Evolutionary conservation across 1,140 invertebrate species (phyloP).

Genomic region (Scaptomyza graminum): DNA sequence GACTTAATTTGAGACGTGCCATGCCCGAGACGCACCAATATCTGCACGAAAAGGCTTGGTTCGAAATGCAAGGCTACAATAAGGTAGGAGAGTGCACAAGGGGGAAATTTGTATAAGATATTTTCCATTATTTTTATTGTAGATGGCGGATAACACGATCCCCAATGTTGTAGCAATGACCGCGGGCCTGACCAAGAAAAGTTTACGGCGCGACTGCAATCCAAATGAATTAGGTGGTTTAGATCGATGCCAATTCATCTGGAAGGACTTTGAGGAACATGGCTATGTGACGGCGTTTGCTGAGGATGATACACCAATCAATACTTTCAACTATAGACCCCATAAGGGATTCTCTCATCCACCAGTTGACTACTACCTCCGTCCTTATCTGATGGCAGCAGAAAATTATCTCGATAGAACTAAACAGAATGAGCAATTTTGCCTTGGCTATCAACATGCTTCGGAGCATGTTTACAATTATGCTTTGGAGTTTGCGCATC

Average conservation of each 20-base stretch:
- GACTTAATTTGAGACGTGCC: conserved; percentile 89
- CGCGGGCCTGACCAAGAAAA: conserved; percentile 86
- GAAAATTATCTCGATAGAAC: conserved; percentile 84
- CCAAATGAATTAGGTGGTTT: conserved; percentile 84
- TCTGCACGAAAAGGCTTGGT: conserved; percentile 85
- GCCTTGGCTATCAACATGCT: conserved; percentile 85
- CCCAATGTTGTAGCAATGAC: conserved; percentile 91
- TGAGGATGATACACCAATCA: conserved; percentile 90
- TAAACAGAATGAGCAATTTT: conserved; percentile 82
- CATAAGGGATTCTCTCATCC: conserved; percentile 89
- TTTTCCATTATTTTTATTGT: no score
- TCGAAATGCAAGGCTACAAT: conserved; percentile 84
- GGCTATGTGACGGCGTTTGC: conserved; percentile 91
- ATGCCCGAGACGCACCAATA: conserved; percentile 89
- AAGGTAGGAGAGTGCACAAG: conserved; percentile 68
- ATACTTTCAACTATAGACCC: conserved; percentile 91
- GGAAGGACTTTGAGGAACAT: conserved; percentile 88
- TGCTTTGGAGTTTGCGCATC: conserved; percentile 85
- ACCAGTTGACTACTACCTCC: conserved; percentile 92
- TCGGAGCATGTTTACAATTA: conserved; percentile 86
- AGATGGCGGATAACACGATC: conserved; percentile 90
- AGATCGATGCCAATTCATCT: conserved; percentile 89
- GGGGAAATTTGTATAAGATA: no score
- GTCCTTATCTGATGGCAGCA: conserved; percentile 89
- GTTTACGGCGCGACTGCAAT: conserved; percentile 84